A percentile compares a stretch with the other conserved stretches of the same genome.
These are phyloP conservation scores for Subacronicta megacephala DNA, from an alignment of 2,888 invertebrate genomes.

Conservation along the genomic window DNA sequence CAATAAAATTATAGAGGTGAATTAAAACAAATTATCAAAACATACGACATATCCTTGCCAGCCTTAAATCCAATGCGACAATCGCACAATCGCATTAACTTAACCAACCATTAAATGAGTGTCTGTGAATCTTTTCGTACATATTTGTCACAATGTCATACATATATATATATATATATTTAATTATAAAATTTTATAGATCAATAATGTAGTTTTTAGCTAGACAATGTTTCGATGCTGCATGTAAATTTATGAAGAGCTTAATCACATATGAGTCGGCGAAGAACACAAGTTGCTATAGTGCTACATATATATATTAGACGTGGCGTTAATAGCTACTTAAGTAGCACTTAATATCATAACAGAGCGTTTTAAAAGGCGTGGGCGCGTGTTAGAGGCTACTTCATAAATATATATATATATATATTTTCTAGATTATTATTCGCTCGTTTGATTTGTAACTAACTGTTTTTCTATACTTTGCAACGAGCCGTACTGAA, in stretches of 20 bases:
- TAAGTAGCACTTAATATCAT: not conserved
- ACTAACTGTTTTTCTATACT: constrained; percentile 56
- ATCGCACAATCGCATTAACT: constrained; percentile 24
- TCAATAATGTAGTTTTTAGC: constrained; percentile 53
- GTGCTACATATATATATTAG: constrained; percentile 17
- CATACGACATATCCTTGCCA: constrained; percentile 33
- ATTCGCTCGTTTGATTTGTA: constrained; percentile 71
- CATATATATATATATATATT: constrained; percentile 60
- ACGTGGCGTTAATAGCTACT: constrained; percentile 7
- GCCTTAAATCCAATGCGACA: constrained; percentile 12
- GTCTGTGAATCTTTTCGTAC: constrained; percentile 45
- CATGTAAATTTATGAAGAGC: constrained; percentile 33
- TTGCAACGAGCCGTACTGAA: constrained; percentile 74
- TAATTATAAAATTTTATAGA: constrained; percentile 63
- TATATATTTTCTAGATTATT: constrained; percentile 51
- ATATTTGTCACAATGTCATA: constrained; percentile 56
- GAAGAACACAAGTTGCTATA: constrained; percentile 31
- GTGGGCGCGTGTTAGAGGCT: constrained; percentile 18
- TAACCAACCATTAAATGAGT: constrained; percentile 20
- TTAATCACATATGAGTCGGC: constrained; percentile 20
- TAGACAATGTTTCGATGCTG: constrained; percentile 54
- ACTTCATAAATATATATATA: constrained; percentile 48
- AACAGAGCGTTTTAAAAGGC: not conserved
- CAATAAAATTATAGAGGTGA: too few species aligned
- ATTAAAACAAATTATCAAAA: too few species aligned